Evolutionary conservation across 2,113 vertebrate genomes (phyloP), one percentile per base, ranked within the genome.

Genomic region (Nansenia antarctica): DNA sequence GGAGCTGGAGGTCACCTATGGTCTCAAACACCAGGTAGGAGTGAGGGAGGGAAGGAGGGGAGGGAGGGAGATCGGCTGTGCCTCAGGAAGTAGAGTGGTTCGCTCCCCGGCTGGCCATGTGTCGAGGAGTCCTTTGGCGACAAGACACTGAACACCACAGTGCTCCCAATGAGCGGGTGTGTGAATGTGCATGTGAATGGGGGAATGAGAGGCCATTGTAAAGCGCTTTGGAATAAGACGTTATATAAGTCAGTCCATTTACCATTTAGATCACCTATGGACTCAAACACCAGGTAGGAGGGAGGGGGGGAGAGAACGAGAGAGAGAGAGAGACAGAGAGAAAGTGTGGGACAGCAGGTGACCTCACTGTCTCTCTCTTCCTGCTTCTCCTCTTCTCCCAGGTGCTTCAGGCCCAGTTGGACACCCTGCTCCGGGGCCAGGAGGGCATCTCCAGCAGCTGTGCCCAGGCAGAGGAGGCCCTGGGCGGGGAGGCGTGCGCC

Each of bases 1-100:
- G 98, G 98, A 99, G 82, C 91, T 99, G 83, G 97, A 99, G 79
- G 97, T 99, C 83, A 99, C 98, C 64, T 98, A 94, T 5, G 96
- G 96, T 65, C 94, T 97, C 85, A 99, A 99, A 85, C 97, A 99
- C 87, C 98, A 99, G 93, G 97, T 96, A 80, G 9, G 91, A 90
- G 22, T 11, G 35, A 20, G 20, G 3, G n/a, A n/a, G 18, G n/a
- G 47, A 52, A 1, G 22, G 8, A 20, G 9, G 20, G 22, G 22
- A 24, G 49, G 22, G 11, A 24, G 52, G 24, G 22, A 15, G 2
- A 18, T n/a, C n/a, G n/a, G n/a, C n/a, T n/a, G n/a, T n/a, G n/a
- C n/a, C n/a, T n/a, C n/a, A n/a, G n/a, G n/a, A n/a, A n/a, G n/a
- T n/a, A n/a, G n/a, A n/a, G n/a, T n/a, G n/a, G n/a, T n/a, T n/a